Evolutionary conservation across 2,888 invertebrate genomes (phyloP).

Genomic region (Strigamia crassipes): DNA sequence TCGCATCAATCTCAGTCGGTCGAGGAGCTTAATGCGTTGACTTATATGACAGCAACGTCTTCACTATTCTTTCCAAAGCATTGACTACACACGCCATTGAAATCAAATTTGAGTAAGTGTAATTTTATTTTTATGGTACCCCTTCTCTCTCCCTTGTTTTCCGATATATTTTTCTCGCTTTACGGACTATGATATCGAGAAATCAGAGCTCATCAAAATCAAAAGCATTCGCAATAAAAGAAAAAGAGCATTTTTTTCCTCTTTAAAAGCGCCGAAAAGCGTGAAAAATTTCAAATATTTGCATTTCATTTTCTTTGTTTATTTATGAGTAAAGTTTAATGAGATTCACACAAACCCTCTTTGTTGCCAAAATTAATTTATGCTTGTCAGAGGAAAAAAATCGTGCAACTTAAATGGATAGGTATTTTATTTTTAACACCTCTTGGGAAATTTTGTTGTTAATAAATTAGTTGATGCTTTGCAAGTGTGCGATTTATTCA

Average conservation of each 20-base stretch:
- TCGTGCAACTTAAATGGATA: not conserved
- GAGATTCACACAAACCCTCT: not conserved
- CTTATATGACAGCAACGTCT: not conserved
- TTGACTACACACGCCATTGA: not conserved
- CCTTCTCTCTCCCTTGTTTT: not conserved
- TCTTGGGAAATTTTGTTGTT: not conserved
- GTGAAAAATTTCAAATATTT: not conserved
- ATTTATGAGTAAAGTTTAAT: not conserved
- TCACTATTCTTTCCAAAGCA: not conserved
- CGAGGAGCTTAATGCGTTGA: constrained; percentile 3
- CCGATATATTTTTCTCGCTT: not conserved
- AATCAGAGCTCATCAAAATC: not conserved
- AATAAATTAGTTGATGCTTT: not conserved
- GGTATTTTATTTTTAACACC: not conserved
- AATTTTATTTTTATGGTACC: constrained; percentile 16
- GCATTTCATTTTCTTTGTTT: not conserved
- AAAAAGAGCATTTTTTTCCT: not conserved
- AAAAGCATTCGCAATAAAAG: not conserved
- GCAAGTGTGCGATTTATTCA: not conserved
- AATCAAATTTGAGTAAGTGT: constrained; percentile 16
- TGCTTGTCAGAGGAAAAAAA: not conserved
- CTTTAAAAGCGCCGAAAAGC: not conserved
- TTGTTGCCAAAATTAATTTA: constrained; percentile 16
- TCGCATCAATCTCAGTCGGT: constrained; percentile 5
- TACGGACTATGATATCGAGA: not conserved